Evolutionary conservation across 1,140 invertebrate genomes (phyloP).

Genomic region (Daktulosphaira vitifoliae): DNA sequence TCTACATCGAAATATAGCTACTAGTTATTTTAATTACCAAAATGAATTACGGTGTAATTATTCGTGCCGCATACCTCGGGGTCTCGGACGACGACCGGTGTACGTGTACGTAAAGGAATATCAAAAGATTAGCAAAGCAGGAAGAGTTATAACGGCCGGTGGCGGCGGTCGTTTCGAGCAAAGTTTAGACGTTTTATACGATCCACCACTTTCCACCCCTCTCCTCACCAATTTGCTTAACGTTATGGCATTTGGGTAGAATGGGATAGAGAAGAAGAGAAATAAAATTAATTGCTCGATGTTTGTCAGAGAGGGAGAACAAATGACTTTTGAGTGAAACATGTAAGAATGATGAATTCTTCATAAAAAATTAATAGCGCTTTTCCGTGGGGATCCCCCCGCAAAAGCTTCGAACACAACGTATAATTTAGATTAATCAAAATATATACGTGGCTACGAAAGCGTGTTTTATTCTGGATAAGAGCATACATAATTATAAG

Average conservation of each 20-base stretch:
- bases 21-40: constrained; percentile 20
- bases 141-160: constrained; percentile 10
- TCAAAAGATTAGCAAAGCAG: not conserved
- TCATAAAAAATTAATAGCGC: no score
- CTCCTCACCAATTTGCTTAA: not conserved
- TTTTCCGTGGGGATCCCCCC: no score
- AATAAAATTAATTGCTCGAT: constrained; percentile 19
- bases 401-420: no score
- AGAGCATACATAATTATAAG: no score
- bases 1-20: no score
- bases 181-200: constrained; percentile 27
- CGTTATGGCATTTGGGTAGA: no score
- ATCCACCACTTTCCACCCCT: not conserved
- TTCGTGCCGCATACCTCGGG: not conserved
- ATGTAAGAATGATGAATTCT: no score
- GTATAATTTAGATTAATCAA: no score
- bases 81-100: not conserved
- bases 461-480: no score
- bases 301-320: not conserved
- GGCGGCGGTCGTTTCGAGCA: constrained; percentile 25
- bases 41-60: constrained; percentile 25
- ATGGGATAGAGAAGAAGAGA: no score
- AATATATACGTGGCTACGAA: no score
- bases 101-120: not conserved
- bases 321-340: constrained; percentile 19